phyloP scores from a whole-genome alignment of 2,888 invertebrate genomes.

The Dicycla oo region DNA sequence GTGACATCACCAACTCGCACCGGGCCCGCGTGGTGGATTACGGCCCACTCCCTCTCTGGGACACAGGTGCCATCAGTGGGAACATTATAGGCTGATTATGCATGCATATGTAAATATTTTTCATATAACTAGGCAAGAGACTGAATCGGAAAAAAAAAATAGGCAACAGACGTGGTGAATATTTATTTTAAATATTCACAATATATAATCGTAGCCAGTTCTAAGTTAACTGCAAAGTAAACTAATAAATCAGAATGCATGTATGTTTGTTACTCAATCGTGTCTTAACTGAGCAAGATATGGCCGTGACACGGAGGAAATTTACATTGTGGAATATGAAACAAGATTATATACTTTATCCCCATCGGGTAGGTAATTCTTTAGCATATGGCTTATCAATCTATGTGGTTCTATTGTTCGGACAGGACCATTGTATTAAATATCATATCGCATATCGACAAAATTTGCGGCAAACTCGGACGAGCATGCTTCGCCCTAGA shows the following conservation, averaged over 20 bases:
- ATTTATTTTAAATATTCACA: conserved; percentile 30
- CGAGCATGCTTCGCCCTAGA: too few species aligned
- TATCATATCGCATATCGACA: too few species aligned
- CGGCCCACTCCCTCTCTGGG: too few species aligned
- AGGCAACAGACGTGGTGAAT: not conserved
- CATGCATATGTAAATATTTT: too few species aligned
- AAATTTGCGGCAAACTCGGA: too few species aligned
- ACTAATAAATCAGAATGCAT: conserved; percentile 42
- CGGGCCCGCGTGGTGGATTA: too few species aligned
- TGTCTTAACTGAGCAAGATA: conserved; percentile 30
- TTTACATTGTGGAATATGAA: conserved; percentile 53
- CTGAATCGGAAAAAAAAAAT: too few species aligned
- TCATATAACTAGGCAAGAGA: too few species aligned
- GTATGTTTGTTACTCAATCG: conserved; percentile 47
- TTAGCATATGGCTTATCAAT: not conserved
- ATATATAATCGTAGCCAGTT: conserved; percentile 14
- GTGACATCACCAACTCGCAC: too few species aligned
- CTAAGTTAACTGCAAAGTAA: conserved; percentile 26
- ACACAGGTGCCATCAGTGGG: too few species aligned
- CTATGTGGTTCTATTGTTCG: not conserved
- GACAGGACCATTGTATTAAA: not conserved
- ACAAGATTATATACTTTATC: conserved; percentile 29
- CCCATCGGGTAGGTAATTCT: not conserved
- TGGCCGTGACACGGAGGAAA: conserved; percentile 57
- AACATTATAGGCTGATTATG: too few species aligned